Evolutionary conservation across 2,113 vertebrate species (phyloP), one percentile per base, ranked within the genome.

Genomic region (Phalacrocorax aristotelis): DNA sequence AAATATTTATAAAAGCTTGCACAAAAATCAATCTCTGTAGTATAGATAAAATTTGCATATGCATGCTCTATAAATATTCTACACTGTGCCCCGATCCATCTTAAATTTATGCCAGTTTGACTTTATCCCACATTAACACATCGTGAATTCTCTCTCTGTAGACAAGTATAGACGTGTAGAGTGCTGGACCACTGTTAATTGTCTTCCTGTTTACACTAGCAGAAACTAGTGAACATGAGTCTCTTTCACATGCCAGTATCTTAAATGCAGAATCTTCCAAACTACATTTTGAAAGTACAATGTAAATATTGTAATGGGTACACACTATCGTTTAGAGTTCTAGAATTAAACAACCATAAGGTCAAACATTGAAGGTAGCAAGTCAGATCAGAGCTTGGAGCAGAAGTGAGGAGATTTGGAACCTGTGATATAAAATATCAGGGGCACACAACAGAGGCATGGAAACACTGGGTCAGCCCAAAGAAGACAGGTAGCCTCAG

Each of bases 1-100:
- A 93, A 96, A 77, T 91, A 88, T 80, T 88, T 88, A 81, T 62
- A 81, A 89, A 95, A 94, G 7, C 42, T 84, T 91, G n/a, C 38
- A 78, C 34, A 66, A 94, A 95, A 95, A 38, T 80, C 79, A 54
- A 8, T 64, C 34, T 84, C 49, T 84, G 32, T 51, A 82, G 64
- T 42, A 42, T 29, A 40, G 62, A 71, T 51, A 82, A 78, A 94
- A 95, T 94, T 75, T 93, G 42, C 69, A 91, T 79, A 64, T 38
- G 20, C 0, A 1, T 55, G 15, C 7, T 42, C 51, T 87, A 82
- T 68, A 87, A 78, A 84, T 78, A 91, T 89, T 78, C 48, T 29
- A 68, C 18, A 46, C 29, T 66, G 34, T 42, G 38, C 8, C 51
- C 34, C 34, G 12, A 60, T 61, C 64, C 46, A 85, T 85, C 52